These are phyloP conservation scores for Brachionus paranguensis DNA, from an alignment of 1,140 invertebrate genomes.

Conservation along the genomic window DNA sequence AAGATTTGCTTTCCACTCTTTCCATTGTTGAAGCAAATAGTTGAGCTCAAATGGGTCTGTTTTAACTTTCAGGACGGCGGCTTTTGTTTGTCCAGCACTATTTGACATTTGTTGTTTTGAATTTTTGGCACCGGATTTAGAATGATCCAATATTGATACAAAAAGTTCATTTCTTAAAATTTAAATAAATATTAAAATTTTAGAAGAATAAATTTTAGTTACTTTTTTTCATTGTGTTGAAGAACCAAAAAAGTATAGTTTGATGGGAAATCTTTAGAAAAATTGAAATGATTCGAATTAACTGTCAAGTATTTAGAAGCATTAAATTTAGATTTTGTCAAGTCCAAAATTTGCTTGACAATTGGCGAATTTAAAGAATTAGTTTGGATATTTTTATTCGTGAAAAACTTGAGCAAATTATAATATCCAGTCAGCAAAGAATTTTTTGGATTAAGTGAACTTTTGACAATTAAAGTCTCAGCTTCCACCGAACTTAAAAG, in stretches of 20 bases:
- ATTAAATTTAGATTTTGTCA: conserved; percentile 33
- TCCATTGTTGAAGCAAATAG: conserved; percentile 35
- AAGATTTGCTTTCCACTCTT: conserved; percentile 35
- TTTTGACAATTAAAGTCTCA: not conserved
- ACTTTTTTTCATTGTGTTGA: conserved; percentile 35
- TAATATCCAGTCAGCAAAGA: conserved; percentile 9
- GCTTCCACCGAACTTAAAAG: not conserved
- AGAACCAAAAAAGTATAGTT: conserved; percentile 18
- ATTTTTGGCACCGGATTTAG: not conserved
- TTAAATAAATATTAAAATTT: not conserved
- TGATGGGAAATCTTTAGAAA: not conserved
- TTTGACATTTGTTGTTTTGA: conserved; percentile 9
- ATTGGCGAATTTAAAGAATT: conserved; percentile 16
- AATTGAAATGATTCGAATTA: conserved; percentile 26
- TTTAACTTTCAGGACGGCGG: not conserved
- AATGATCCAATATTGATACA: conserved; percentile 1
- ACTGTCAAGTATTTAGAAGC: not conserved
- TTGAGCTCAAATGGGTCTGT: conserved; percentile 17
- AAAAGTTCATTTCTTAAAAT: conserved; percentile 30
- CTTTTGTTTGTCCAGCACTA: not conserved
- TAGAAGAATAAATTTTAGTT: not conserved
- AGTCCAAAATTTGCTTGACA: not conserved
- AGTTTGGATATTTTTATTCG: not conserved
- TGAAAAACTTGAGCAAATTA: not conserved
- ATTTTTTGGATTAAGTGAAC: conserved; percentile 30